Conservation (phyloP, 2,797 vertebrate species). For the Scleropages formosus region DNA sequence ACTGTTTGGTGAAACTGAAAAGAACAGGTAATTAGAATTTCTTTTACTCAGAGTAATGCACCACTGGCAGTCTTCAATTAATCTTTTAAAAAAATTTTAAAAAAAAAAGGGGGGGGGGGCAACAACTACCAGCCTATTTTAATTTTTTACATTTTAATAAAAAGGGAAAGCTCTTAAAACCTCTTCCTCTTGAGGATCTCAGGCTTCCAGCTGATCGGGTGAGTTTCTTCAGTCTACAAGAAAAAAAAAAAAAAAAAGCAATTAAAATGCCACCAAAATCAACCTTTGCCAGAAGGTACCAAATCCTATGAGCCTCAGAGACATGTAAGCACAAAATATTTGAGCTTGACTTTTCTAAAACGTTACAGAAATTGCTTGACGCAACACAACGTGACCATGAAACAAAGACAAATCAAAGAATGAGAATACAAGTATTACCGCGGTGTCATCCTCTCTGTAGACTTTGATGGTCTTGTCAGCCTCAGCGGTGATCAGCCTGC, state of each 20-base stretch:
- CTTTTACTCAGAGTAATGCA: no score
- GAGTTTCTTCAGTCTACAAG: conserved; percentile 91
- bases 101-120: no score
- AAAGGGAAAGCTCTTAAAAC: conserved; percentile 69
- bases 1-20: no score
- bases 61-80: no score
- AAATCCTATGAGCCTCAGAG: not conserved
- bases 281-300: not conserved
- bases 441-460: conserved; percentile 92
- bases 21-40: no score
- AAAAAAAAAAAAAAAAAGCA: not conserved
- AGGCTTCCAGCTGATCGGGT: conserved; percentile 97
- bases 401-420: not conserved
- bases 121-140: no score
- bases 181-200: conserved; percentile 98
- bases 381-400: no score
- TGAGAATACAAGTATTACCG: conserved; percentile 66
- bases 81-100: no score
- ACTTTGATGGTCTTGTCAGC: conserved; percentile 99
- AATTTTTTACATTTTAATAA: no score
- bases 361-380: not conserved
- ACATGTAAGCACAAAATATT: no score
- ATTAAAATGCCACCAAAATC: not conserved
- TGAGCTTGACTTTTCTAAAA: not conserved
- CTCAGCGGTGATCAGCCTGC: conserved; percentile 90